Percentiles rank a stretch among this genome's conserved stretches.
These are phyloP conservation scores for Lepidurus packardi DNA, from an alignment of 1,140 invertebrate species.

Conservation along the genomic window DNA sequence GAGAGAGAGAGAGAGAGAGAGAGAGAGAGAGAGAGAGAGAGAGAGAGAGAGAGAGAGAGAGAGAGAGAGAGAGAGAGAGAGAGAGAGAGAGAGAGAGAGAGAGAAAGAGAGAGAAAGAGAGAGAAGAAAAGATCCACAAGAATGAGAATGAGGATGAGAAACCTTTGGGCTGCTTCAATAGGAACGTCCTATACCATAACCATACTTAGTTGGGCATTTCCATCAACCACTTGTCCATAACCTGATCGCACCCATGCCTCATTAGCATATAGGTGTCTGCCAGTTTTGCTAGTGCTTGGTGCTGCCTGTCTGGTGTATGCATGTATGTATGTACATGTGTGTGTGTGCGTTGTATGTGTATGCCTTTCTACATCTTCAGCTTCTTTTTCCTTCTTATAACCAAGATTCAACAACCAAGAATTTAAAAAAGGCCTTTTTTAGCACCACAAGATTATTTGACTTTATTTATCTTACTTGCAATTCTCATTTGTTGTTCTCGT, in stretches of 20 bases:
- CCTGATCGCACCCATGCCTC: conserved; percentile 10
- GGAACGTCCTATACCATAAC: background rate
- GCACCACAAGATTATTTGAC: no score
- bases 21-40: no score
- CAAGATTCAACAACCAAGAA: background rate
- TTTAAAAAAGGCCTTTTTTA: background rate
- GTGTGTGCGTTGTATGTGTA: background rate
- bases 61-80: no score
- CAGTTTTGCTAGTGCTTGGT: background rate
- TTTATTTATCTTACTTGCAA: no score
- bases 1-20: no score
- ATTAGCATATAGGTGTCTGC: conserved; percentile 9
- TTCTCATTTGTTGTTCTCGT: no score
- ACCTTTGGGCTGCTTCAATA: background rate
- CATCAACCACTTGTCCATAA: conserved; percentile 17
- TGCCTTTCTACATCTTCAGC: background rate
- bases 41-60: no score
- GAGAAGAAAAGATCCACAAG: background rate
- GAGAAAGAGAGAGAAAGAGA: no score
- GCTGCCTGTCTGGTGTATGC: background rate
- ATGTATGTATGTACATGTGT: background rate
- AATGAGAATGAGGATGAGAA: background rate
- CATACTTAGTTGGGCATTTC: conserved; percentile 6
- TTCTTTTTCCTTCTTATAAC: background rate
- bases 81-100: no score